These are phyloP conservation scores for Gopherus evgoodei DNA, from an alignment of 2,113 vertebrate genomes.

Conservation along the genomic window DNA sequence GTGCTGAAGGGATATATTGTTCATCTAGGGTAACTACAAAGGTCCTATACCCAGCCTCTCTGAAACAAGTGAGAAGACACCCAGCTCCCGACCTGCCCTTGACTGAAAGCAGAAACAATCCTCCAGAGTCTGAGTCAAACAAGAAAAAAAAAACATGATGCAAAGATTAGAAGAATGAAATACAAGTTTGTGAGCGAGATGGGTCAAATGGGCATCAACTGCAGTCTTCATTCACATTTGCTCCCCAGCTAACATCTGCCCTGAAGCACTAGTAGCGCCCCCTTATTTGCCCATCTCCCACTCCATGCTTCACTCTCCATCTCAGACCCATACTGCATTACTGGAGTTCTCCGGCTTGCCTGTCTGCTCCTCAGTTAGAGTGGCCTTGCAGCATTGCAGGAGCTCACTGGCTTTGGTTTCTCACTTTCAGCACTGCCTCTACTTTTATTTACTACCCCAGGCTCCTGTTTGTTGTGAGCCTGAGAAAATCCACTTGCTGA, in stretches of 20 bases:
- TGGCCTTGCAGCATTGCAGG: background rate
- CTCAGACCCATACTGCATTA: background rate
- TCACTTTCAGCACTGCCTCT: background rate
- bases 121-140: background rate
- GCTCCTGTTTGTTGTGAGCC: background rate
- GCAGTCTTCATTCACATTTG: constrained; percentile 5
- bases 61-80: background rate
- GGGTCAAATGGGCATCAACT: background rate
- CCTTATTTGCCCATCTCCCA: background rate
- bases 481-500: background rate
- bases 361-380: background rate
- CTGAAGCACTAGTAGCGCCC: background rate
- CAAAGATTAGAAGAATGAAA: background rate
- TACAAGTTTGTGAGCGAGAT: background rate
- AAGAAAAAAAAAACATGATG: background rate
- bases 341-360: background rate
- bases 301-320: background rate
- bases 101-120: background rate
- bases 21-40: background rate
- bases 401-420: background rate
- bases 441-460: background rate
- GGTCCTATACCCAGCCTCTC: background rate
- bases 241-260: background rate
- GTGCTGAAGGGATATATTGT: background rate
- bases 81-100: background rate